Conservation (phyloP, 1,140 invertebrate species). For the Polyergus mexicanus region DNA sequence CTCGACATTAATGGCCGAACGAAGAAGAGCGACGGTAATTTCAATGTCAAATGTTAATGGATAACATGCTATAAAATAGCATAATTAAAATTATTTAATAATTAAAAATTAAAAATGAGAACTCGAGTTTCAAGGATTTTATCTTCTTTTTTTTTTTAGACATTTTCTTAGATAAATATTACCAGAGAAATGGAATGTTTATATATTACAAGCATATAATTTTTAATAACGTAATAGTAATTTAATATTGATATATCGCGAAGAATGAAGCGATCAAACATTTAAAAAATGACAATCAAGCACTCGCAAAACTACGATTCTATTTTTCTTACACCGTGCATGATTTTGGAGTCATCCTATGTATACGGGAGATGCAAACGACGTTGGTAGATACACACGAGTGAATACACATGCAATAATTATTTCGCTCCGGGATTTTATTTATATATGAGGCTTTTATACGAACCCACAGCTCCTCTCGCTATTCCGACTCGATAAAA, state of each 20-base stretch:
- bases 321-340: not conserved
- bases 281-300: not conserved
- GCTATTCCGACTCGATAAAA: slow-evolving; percentile 69
- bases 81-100: slow-evolving; percentile 1
- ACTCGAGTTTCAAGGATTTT: not conserved
- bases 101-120: not conserved
- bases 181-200: not conserved
- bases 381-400: not conserved
- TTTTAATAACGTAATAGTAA: not conserved
- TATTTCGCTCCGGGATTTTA: slow-evolving; percentile 78
- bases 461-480: slow-evolving; percentile 73
- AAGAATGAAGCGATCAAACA: not conserved
- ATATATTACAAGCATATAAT: not conserved
- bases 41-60: not conserved
- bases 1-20: slow-evolving; percentile 25
- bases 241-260: not conserved
- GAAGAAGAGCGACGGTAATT: slow-evolving; percentile 8
- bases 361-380: slow-evolving; percentile 32
- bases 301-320: not conserved
- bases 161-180: not conserved
- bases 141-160: not conserved
- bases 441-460: slow-evolving; percentile 81
- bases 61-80: not conserved
- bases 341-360: not conserved
- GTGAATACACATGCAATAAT: slow-evolving; percentile 45